Conservation (phyloP, 2,113 vertebrate species). For the Sula dactylatra region DNA sequence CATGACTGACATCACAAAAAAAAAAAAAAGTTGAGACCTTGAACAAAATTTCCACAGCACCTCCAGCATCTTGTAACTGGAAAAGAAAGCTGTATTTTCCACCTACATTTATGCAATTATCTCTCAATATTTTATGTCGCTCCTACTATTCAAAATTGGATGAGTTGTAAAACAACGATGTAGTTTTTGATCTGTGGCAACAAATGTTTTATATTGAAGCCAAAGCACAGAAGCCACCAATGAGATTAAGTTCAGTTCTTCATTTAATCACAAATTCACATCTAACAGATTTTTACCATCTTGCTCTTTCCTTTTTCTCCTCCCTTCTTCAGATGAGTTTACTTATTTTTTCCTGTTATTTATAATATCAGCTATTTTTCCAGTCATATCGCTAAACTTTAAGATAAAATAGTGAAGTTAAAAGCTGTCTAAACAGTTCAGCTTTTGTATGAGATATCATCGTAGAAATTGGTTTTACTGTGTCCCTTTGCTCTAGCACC, state of each 20-base stretch:
- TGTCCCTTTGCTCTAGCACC: background rate
- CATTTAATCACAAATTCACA: background rate
- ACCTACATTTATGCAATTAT: background rate
- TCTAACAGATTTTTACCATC: background rate
- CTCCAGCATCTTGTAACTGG: background rate
- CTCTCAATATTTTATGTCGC: background rate
- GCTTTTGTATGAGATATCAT: background rate
- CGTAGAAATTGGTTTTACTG: background rate
- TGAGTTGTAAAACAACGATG: background rate
- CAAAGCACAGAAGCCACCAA: background rate
- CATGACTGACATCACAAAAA: background rate
- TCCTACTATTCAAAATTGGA: background rate
- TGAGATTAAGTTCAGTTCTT: background rate
- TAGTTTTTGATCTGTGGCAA: background rate
- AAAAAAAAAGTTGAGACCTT: background rate
- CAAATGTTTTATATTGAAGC: background rate
- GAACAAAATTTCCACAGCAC: background rate
- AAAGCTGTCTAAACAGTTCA: background rate
- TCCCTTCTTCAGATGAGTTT: background rate
- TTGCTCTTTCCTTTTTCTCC: background rate
- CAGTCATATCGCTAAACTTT: background rate
- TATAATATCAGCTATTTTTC: background rate
- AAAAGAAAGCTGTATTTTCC: background rate
- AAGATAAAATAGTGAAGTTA: background rate
- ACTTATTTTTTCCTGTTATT: background rate